Percentiles rank a stretch among this genome's conserved stretches.
These are phyloP conservation scores for Nebria salina DNA, from an alignment of 2,888 invertebrate species.

Conservation along the genomic window DNA sequence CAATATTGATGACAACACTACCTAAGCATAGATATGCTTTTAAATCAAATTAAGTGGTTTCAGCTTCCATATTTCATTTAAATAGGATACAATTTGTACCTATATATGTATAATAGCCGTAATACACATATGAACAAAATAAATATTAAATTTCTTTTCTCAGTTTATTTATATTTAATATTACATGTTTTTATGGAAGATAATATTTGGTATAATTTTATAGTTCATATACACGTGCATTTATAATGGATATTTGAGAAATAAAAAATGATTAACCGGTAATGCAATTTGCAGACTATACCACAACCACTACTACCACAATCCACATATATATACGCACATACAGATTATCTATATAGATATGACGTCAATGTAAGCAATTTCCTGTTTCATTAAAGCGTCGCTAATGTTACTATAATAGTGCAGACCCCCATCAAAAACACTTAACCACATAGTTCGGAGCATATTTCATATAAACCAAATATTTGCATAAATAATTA, in stretches of 20 bases:
- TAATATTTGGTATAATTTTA: neutral
- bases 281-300: neutral
- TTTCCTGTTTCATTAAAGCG: slow-evolving; percentile 42
- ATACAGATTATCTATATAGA: slow-evolving; percentile 2
- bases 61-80: neutral
- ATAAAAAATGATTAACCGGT: neutral
- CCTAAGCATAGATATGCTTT: neutral
- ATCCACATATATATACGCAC: slow-evolving; percentile 1
- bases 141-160: too few species aligned
- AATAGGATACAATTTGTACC: neutral
- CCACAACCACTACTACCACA: neutral
- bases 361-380: slow-evolving; percentile 42
- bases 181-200: neutral
- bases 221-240: neutral
- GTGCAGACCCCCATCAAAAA: slow-evolving; percentile 27
- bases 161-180: neutral
- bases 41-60: neutral
- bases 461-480: neutral
- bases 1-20: neutral
- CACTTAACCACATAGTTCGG: slow-evolving; percentile 21
- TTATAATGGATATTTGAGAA: neutral
- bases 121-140: too few species aligned
- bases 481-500: slow-evolving; percentile 40
- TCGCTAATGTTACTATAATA: slow-evolving; percentile 36
- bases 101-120: too few species aligned